These are phyloP conservation scores for Athene noctua DNA, from an alignment of 2,113 vertebrate species.

Conservation along the genomic window DNA sequence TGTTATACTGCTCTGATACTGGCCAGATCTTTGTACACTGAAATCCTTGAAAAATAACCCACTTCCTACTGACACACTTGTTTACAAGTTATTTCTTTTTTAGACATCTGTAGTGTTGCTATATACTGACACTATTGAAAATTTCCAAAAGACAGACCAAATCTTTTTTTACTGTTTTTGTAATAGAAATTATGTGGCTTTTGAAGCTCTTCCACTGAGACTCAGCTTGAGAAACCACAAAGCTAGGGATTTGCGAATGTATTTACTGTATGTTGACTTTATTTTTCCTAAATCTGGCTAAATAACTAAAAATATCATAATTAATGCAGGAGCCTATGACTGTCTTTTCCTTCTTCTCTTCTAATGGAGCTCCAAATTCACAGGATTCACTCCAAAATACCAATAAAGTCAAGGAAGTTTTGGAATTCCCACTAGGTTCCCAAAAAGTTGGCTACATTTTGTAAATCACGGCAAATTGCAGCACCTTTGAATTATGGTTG, in stretches of 20 bases:
- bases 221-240: constrained; percentile 44
- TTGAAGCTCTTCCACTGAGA: constrained; percentile 37
- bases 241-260: constrained; percentile 47
- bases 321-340: constrained; percentile 13
- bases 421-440: background rate
- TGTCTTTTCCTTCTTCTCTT: constrained; percentile 23
- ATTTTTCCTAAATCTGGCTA: constrained; percentile 55
- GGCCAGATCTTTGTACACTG: background rate
- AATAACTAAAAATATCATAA: constrained; percentile 62
- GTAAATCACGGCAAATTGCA: background rate
- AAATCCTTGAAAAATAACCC: background rate
- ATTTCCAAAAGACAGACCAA: background rate
- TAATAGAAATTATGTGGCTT: constrained; percentile 45
- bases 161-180: constrained; percentile 48
- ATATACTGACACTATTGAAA: background rate
- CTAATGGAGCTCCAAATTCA: background rate
- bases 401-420: constrained; percentile 3
- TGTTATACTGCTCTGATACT: background rate
- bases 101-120: background rate
- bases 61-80: background rate
- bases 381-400: background rate
- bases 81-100: background rate
- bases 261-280: constrained; percentile 48
- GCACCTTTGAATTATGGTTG: background rate
- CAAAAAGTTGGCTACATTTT: background rate